Conservation (phyloP, 1,140 invertebrate species). For the Choristoneura fumiferana region DNA sequence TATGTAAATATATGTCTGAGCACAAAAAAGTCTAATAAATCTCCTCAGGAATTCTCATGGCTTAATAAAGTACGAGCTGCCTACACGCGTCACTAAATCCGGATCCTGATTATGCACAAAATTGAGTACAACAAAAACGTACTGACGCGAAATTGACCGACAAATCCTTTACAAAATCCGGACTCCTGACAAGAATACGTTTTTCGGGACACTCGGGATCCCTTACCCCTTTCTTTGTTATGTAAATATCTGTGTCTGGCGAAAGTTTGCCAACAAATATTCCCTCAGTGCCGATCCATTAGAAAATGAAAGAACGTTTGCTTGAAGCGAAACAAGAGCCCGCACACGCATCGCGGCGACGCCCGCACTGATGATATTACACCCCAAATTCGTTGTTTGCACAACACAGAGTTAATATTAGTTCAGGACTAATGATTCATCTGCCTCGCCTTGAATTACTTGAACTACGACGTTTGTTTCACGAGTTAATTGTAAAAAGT, state of each 20-base stretch:
- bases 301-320: constrained; percentile 64
- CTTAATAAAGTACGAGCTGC: constrained; percentile 32
- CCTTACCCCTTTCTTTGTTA: constrained; percentile 62
- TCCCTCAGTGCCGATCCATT: constrained; percentile 58
- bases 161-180: constrained; percentile 57
- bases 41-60: constrained; percentile 13
- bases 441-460: constrained; percentile 34
- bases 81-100: constrained; percentile 21
- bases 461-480: constrained; percentile 11
- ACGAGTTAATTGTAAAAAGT: neutral
- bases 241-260: constrained; percentile 61
- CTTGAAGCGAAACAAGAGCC: constrained; percentile 48
- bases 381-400: constrained; percentile 37
- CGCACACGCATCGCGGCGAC: constrained; percentile 22
- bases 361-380: constrained; percentile 38
- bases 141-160: constrained; percentile 52
- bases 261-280: constrained; percentile 61
- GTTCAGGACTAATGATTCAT: constrained; percentile 58
- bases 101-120: constrained; percentile 39
- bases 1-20: neutral
- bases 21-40: neutral
- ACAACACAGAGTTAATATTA: constrained; percentile 46
- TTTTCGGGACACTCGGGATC: constrained; percentile 49
- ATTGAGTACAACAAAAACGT: constrained; percentile 46
- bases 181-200: constrained; percentile 57